Evolutionary conservation across 2,888 invertebrate genomes (phyloP), one percentile per base, ranked within the genome.

Genomic region (Noctua pronuba): DNA sequence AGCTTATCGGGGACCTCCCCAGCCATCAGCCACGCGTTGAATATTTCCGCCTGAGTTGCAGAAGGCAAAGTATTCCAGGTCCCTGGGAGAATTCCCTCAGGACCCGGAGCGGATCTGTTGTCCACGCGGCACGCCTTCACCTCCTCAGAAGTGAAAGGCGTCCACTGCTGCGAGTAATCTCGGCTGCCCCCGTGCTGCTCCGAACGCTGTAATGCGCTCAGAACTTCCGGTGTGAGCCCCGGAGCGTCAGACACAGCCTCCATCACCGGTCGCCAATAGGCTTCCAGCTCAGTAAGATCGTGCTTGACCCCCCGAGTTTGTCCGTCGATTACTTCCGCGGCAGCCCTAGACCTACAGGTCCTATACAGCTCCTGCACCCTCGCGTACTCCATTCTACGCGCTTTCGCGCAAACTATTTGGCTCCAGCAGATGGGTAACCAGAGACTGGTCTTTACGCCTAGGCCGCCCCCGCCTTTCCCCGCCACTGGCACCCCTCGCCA

Each of bases 21-120:
- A 77, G 62, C 31, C 28, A 24, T 52, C 70, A 80, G 5, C 71
- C 60, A 80, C 1, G 60, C 72, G 13, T 65, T 79, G 70, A 83
- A 84, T n/a, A 79, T 79, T 80, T 74, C 62, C 35, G 75, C 83
- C 73, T 82, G 74, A 52, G 80, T 73, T 31, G 18, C 75, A 71
- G 73, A 46, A 28, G 74, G 5, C 2, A 80, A 8, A 1, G 65
- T 18, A 41, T 75, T 75, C 73, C 80, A 80, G 0, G 60, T 7
- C 62, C 75, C 71, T 8, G 58, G n/a, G n/a, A 70, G 69, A 70
- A 80, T 70, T 5, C 73, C 79, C 11, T 79, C 76, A 1, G 77
- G 83, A 1, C 74, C 79, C 11, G 71, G 69, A 16, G 62, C 79
- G 8, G 38, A 38, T 10, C 10, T 74, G 55, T 8, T 58, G 18